Evolutionary conservation across 2,888 invertebrate species (phyloP).

Genomic region (Drosophila atroscutellata): DNA sequence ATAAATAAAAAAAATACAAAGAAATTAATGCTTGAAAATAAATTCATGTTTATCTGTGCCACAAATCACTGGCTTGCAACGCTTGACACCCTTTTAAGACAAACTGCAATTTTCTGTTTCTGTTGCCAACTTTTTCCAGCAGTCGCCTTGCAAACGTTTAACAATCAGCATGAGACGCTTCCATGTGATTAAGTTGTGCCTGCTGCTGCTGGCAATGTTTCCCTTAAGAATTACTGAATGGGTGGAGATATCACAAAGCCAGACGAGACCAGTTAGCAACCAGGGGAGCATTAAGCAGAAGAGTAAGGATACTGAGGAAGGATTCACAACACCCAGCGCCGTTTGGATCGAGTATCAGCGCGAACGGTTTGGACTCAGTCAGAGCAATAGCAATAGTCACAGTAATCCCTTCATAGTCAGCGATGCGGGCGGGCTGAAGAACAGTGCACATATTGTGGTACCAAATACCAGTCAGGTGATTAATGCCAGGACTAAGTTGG

Average conservation of each 20-base stretch:
- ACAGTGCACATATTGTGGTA: slow-evolving; percentile 66
- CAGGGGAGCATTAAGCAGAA: neutral
- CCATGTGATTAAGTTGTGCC: slow-evolving; percentile 20
- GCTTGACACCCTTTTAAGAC: slow-evolving; percentile 59
- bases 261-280: slow-evolving; percentile 25
- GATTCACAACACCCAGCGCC: slow-evolving; percentile 75
- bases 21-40: slow-evolving; percentile 51
- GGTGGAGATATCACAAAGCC: slow-evolving; percentile 57
- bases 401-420: slow-evolving; percentile 61
- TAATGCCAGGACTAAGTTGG: slow-evolving; percentile 62
- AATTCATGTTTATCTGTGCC: slow-evolving; percentile 27
- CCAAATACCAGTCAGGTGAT: slow-evolving; percentile 63
- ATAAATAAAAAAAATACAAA: slow-evolving; percentile 32
- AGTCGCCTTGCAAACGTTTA: slow-evolving; percentile 33
- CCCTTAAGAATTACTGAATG: slow-evolving; percentile 51
- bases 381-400: slow-evolving; percentile 50
- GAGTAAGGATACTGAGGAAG: slow-evolving; percentile 19
- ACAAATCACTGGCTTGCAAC: slow-evolving; percentile 59
- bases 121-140: slow-evolving; percentile 9
- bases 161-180: slow-evolving; percentile 48
- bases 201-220: slow-evolving; percentile 37
- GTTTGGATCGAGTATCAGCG: slow-evolving; percentile 83
- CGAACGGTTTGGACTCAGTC: slow-evolving; percentile 73
- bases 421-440: slow-evolving; percentile 61
- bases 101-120: slow-evolving; percentile 11